Base-by-base conservation (phyloP, 2,888 invertebrate species). In the Sesia bembeciformis region DNA sequence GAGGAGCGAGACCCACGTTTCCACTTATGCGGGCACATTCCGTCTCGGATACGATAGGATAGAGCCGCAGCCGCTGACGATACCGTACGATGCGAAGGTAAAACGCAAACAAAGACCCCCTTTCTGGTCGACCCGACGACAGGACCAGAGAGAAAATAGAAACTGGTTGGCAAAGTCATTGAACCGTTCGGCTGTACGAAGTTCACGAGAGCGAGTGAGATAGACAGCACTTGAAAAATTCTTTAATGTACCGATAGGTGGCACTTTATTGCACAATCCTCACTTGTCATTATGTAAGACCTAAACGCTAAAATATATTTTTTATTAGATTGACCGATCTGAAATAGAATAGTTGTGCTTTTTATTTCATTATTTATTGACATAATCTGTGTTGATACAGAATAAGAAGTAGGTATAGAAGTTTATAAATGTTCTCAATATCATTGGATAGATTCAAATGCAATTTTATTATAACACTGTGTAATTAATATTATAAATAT, bases 121-220 rank as follows among this genome's bases (percentile, higher is more conserved):
- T 78, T 76, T 67, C 70, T 62, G 78, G 72, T 78, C 76, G 78
- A 81, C 40, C 40, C 81, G 80, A 85, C 86, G 85, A 84, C 84
- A 81, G 78, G 75, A 87, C 87, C 88, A 88, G 84, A 90, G 88
- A 89, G 86, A 89, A 90, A 89, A 89, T 90, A 90, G 88, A 89
- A 88, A 88, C 88, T 75, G 83, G 84, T 80, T 81, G 80, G 78
- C 80, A 84, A 74, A 88, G 89, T 89, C 90, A 89, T 90, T 89
- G 90, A 90, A 90, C 90, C 89, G 74, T 84, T 86, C 83, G 77
- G 68, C 77, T 74, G 78, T 74, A 65, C 72, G 60, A 62, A 76
- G 66, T 64, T 56, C 59, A 65, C 74, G 68, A 78, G 89, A 82
- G 87, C 72, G 83, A 90, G 77, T 76, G 84, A 81, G 88, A 88